Evolutionary conservation across 2,888 invertebrate genomes (phyloP).

Genomic region (Drosophila tanythrix): DNA sequence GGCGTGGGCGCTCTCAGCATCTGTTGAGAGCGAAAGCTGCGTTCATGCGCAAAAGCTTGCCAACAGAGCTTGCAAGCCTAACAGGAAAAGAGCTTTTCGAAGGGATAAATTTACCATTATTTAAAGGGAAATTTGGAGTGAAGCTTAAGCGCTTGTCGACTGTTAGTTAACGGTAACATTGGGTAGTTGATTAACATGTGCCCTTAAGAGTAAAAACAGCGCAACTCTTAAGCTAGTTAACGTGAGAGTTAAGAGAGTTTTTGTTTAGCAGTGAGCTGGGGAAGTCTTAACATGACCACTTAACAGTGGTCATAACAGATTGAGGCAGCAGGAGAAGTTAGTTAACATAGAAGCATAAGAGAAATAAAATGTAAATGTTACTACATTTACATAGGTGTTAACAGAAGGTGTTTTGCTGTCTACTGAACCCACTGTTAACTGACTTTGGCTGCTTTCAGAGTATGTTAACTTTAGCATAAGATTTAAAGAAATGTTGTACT

Average conservation of each 20-base stretch:
- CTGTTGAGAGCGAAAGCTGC: constrained; percentile 42
- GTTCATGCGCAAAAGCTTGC: constrained; percentile 31
- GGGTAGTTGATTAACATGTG: constrained; percentile 21
- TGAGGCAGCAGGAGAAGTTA: neutral
- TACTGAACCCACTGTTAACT: too few species aligned
- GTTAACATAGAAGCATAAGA: constrained; percentile 19
- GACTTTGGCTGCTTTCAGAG: neutral
- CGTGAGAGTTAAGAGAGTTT: neutral
- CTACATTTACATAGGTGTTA: neutral
- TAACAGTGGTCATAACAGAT: neutral
- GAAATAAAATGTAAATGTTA: neutral
- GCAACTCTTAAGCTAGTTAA: neutral
- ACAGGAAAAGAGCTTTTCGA: constrained; percentile 18
- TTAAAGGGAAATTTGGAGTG: constrained; percentile 12
- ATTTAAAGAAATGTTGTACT: neutral
- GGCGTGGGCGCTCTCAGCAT: constrained; percentile 37
- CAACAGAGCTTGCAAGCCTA: constrained; percentile 48
- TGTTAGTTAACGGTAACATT: constrained; percentile 11
- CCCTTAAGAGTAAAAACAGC: neutral
- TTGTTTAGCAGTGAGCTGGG: constrained; percentile 14
- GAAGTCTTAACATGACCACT: constrained; percentile 13
- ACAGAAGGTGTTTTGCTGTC: neutral
- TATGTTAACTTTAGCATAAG: neutral
- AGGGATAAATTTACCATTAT: constrained; percentile 62
- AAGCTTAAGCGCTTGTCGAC: constrained; percentile 2